These are phyloP conservation scores for Drosophila anceps DNA, from an alignment of 2,888 invertebrate genomes.

Conservation along the genomic window DNA sequence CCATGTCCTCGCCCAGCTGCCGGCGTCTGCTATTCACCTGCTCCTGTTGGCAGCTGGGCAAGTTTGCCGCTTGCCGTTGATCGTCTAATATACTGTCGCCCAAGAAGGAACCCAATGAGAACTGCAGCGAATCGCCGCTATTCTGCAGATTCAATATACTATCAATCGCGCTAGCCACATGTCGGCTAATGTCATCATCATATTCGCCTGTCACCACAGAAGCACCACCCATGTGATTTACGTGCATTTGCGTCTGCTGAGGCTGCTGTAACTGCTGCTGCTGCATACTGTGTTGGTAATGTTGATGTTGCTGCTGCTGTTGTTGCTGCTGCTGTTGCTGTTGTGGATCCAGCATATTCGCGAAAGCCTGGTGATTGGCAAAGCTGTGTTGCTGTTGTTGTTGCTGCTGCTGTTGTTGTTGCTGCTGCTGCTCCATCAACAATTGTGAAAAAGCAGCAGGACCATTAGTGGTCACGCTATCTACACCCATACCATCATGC, in stretches of 20 bases:
- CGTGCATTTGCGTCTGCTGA: slow-evolving; percentile 71
- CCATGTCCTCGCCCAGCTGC: slow-evolving; percentile 82
- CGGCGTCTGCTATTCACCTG: slow-evolving; percentile 66
- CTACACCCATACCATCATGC: slow-evolving; percentile 80
- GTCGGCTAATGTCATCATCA: slow-evolving; percentile 90
- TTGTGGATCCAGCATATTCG: slow-evolving; percentile 60
- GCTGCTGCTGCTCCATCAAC: slow-evolving; percentile 77
- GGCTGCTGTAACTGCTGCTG: slow-evolving; percentile 72
- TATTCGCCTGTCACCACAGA: slow-evolving; percentile 80
- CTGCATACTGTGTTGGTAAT: slow-evolving; percentile 49
- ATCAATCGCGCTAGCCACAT: slow-evolving; percentile 93
- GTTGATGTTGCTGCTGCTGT: slow-evolving; percentile 57
- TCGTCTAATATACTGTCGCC: slow-evolving; percentile 84
- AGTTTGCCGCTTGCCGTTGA: slow-evolving; percentile 72
- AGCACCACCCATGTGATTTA: slow-evolving; percentile 65
- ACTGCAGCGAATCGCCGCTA: slow-evolving; percentile 85
- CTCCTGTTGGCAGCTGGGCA: slow-evolving; percentile 71
- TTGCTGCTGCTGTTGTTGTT: slow-evolving; percentile 70
- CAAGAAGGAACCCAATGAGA: slow-evolving; percentile 84
- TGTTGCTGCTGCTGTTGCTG: slow-evolving; percentile 70
- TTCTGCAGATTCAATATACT: slow-evolving; percentile 90
- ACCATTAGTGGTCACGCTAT: slow-evolving; percentile 62
- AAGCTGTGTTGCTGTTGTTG: slow-evolving; percentile 73
- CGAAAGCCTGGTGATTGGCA: slow-evolving; percentile 67
- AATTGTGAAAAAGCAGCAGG: slow-evolving; percentile 76